phyloP scores from a whole-genome alignment of 2,888 invertebrate species.

The Scaptodrosophila latifasciaeformis region DNA sequence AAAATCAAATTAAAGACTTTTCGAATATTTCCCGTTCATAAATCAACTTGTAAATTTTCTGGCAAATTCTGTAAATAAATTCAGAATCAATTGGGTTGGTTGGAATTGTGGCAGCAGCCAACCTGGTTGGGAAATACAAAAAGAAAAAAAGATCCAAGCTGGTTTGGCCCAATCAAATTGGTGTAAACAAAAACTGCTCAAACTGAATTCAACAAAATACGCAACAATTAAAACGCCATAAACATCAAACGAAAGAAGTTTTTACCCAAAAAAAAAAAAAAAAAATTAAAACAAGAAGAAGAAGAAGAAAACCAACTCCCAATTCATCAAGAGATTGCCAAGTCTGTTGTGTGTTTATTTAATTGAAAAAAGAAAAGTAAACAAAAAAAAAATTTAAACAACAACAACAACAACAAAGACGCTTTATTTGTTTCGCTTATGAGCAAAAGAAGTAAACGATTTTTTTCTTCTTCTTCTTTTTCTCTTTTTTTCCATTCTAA shows the following conservation, averaged over 20 bases:
- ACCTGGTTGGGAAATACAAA: neutral
- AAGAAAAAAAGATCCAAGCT: constrained; percentile 19
- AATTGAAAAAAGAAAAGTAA: neutral
- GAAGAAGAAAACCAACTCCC: constrained; percentile 5
- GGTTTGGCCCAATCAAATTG: constrained; percentile 30
- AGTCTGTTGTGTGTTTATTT: constrained; percentile 1
- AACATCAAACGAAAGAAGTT: constrained; percentile 5
- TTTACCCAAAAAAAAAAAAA: constrained; percentile 14
- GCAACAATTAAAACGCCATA: constrained; percentile 23
- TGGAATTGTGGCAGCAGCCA: too few relatives aligned
- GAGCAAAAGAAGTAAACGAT: too few relatives aligned
- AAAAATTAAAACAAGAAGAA: constrained; percentile 22
- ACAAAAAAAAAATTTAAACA: neutral
- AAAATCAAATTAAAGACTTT: too few relatives aligned
- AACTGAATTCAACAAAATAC: constrained; percentile 3
- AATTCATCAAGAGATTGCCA: neutral
- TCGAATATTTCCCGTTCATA: too few relatives aligned
- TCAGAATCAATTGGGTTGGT: too few relatives aligned
- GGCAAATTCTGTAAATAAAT: too few relatives aligned
- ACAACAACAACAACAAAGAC: too few relatives aligned
- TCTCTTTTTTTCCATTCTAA: too few relatives aligned
- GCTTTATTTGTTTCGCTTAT: too few relatives aligned
- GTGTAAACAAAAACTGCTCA: constrained; percentile 11
- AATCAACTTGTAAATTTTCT: too few relatives aligned
- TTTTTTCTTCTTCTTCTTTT: too few relatives aligned